These are phyloP conservation scores for Drosophila repletoides DNA, from an alignment of 1,140 invertebrate genomes.

Conservation along the genomic window DNA sequence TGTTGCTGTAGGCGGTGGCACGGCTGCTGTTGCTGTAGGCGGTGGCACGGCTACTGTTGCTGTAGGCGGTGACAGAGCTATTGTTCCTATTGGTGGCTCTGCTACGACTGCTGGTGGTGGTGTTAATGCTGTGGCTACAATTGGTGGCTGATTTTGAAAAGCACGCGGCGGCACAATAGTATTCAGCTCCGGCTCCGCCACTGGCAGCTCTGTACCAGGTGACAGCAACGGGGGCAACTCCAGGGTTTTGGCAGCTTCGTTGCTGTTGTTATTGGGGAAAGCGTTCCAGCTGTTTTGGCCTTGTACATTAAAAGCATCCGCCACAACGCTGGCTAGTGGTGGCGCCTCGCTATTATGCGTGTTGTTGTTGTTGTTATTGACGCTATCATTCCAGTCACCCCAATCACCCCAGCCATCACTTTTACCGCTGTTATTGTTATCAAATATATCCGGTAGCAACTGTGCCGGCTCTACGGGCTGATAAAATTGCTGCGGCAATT, in stretches of 20 bases:
- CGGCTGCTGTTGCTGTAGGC: not conserved
- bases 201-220: conserved; percentile 20
- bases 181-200: conserved; percentile 53
- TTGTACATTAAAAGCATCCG: conserved; percentile 80
- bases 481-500: conserved; percentile 29
- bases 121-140: not conserved
- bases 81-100: conserved; percentile 9
- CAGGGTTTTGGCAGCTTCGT: conserved; percentile 11
- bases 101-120: not conserved
- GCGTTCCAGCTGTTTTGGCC: conserved; percentile 80
- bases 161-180: conserved; percentile 65
- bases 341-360: conserved; percentile 23
- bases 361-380: conserved; percentile 27
- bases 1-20: not conserved
- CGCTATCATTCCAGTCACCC: conserved; percentile 79
- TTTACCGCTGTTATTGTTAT: conserved; percentile 53
- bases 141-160: conserved; percentile 71
- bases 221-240: conserved; percentile 36
- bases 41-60: not conserved
- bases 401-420: conserved; percentile 81
- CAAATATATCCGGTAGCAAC: conserved; percentile 41
- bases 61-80: conserved; percentile 19
- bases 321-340: conserved; percentile 39
- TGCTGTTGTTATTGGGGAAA: conserved; percentile 32
- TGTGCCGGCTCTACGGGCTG: not conserved